phyloP scores from a whole-genome alignment of 1,140 invertebrate species.

The Periplaneta americana region DNA sequence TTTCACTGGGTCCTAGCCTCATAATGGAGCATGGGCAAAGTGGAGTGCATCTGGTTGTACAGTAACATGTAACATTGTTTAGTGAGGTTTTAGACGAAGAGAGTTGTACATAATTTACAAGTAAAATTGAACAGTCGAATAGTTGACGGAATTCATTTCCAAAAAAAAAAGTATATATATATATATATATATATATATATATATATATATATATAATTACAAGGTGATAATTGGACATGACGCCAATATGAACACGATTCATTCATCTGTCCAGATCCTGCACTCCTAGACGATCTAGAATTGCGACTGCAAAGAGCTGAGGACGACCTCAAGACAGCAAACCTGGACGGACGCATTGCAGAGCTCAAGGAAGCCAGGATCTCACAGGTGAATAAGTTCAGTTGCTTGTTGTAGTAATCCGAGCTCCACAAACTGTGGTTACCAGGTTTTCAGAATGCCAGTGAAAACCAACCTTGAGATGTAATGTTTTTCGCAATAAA shows the following conservation, averaged over 20 bases:
- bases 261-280: constrained; percentile 56
- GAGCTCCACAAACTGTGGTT: background rate
- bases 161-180: too few species aligned
- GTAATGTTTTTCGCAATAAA: background rate
- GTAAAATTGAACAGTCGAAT: too few species aligned
- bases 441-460: background rate
- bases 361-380: constrained; percentile 62
- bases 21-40: too few species aligned
- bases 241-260: too few species aligned
- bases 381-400: constrained; percentile 27
- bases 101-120: too few species aligned
- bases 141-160: too few species aligned
- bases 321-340: constrained; percentile 59
- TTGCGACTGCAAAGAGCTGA: constrained; percentile 67
- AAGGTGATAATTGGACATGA: background rate
- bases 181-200: background rate
- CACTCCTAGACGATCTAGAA: constrained; percentile 65
- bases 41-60: too few species aligned
- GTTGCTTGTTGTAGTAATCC: background rate
- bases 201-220: background rate
- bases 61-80: too few species aligned
- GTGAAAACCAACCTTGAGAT: background rate
- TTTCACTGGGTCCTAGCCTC: too few species aligned
- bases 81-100: too few species aligned
- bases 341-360: constrained; percentile 71